phyloP scores from a whole-genome alignment of 2,888 invertebrate genomes.

The Mythimna lalbum region DNA sequence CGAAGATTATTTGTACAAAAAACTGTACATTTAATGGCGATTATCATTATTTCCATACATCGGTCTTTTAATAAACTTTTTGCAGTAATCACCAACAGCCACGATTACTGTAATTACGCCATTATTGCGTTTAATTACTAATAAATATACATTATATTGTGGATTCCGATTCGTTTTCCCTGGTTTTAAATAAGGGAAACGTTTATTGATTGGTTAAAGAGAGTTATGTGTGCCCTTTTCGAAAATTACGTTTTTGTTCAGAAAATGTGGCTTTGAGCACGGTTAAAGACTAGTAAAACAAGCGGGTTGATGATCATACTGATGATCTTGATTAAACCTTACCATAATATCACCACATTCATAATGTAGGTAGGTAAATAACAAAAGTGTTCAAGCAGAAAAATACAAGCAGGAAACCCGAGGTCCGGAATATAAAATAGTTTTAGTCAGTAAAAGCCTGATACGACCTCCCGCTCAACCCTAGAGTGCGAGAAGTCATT shows the following conservation, averaged over 20 bases:
- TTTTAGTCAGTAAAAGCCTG: too few relatives aligned
- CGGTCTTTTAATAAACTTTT: conserved; percentile 35
- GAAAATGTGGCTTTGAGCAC: background rate
- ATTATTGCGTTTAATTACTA: conserved; percentile 60
- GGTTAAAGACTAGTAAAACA: background rate
- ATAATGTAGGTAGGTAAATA: background rate
- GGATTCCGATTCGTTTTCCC: conserved; percentile 36
- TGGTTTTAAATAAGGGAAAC: conserved; percentile 14
- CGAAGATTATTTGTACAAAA: conserved; percentile 29
- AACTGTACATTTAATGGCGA: conserved; percentile 39
- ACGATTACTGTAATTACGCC: conserved; percentile 55
- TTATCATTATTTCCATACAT: conserved; percentile 45
- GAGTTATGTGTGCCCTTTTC: conserved; percentile 44
- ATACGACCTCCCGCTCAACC: too few relatives aligned
- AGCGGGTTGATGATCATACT: background rate
- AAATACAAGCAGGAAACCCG: too few relatives aligned
- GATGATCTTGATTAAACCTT: background rate
- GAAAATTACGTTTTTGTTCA: conserved; percentile 26
- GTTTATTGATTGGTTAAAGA: conserved; percentile 19
- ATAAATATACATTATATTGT: conserved; percentile 48
- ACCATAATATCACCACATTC: background rate
- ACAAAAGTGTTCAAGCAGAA: background rate
- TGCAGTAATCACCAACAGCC: conserved; percentile 37
- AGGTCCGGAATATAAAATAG: too few relatives aligned
- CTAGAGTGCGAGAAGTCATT: too few relatives aligned